Conservation (phyloP, 2,797 vertebrate species). For the Cygnus olor region DNA sequence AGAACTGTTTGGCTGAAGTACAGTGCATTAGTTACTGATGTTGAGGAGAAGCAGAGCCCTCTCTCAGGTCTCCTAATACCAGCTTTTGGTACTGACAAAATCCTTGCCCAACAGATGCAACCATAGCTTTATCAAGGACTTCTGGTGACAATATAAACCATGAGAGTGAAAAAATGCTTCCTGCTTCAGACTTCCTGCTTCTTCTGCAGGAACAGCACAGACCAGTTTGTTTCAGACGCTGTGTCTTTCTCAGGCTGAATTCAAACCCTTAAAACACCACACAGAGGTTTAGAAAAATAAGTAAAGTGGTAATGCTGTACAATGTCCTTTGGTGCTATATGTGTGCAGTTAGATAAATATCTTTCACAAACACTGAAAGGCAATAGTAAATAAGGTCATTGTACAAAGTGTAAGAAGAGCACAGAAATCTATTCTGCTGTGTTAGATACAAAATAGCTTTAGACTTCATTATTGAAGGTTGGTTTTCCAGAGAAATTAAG, state of each 20-base stretch:
- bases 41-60: not conserved
- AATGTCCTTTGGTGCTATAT: not conserved
- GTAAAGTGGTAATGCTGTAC: not conserved
- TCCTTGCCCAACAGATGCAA: slow-evolving; percentile 32
- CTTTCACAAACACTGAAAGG: not conserved
- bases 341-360: not conserved
- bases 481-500: slow-evolving; percentile 9
- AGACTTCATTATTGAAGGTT: not conserved
- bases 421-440: not conserved
- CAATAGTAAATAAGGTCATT: not conserved
- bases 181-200: slow-evolving; percentile 66
- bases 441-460: not conserved
- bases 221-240: slow-evolving; percentile 31
- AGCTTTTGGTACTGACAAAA: slow-evolving; percentile 30
- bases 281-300: not conserved
- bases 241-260: slow-evolving; percentile 16
- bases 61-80: not conserved
- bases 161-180: slow-evolving; percentile 48
- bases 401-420: not conserved
- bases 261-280: slow-evolving; percentile 14
- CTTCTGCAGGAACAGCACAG: slow-evolving; percentile 18
- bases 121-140: slow-evolving; percentile 34
- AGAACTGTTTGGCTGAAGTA: not conserved
- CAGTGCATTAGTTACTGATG: not conserved
- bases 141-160: slow-evolving; percentile 37